A percentile compares a stretch with the other conserved stretches of the same genome.
These are phyloP conservation scores for Cebus imitator DNA, from an alignment of 2,113 vertebrate genomes.

Conservation along the genomic window DNA sequence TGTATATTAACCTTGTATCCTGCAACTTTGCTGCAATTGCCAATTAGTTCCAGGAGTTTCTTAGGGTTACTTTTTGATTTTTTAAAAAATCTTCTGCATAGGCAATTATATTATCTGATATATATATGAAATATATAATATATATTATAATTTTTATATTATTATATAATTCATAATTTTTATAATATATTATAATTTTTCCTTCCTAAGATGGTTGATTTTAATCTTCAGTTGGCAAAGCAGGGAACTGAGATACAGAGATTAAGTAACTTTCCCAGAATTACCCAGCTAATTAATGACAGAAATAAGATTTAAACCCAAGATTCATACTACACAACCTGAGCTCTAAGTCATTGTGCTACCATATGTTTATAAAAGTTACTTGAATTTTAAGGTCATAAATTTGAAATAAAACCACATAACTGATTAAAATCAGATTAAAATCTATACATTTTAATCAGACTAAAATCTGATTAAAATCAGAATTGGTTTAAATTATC, in stretches of 20 bases:
- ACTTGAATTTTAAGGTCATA: neutral
- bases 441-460: too few species aligned
- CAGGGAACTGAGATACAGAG: neutral
- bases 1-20: neutral
- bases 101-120: neutral
- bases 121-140: too few species aligned
- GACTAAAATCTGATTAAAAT: neutral
- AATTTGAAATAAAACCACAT: neutral
- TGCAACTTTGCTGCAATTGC: neutral
- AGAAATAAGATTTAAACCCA: neutral
- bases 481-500: neutral
- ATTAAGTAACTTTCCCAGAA: neutral
- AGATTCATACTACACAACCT: neutral
- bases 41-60: neutral
- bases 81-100: neutral
- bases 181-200: neutral
- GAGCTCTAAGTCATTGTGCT: neutral
- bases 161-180: too few species aligned
- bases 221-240: neutral
- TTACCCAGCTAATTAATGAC: neutral
- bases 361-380: neutral
- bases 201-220: neutral
- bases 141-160: neutral
- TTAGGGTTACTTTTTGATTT: neutral
- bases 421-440: too few species aligned